phyloP scores from a whole-genome alignment of 2,113 vertebrate genomes.

The Harpagus bidentatus region DNA sequence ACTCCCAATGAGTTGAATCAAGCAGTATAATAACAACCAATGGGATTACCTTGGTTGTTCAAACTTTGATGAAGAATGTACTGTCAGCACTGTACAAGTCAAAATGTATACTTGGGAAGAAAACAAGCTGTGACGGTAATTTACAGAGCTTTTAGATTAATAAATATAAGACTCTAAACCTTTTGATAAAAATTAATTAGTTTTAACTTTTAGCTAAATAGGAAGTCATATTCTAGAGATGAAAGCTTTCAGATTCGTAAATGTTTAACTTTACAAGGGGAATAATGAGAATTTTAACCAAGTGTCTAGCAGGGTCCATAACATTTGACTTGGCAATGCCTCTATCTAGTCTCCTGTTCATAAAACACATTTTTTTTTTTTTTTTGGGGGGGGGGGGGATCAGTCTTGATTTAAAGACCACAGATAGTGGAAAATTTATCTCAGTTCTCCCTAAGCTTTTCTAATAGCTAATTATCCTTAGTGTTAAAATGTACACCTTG shows the following conservation, averaged over 20 bases:
- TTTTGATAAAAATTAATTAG: slow-evolving; percentile 5
- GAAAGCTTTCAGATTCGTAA: neutral
- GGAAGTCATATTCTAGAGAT: neutral
- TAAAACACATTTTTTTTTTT: neutral
- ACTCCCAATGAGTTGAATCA: neutral
- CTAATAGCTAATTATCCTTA: neutral
- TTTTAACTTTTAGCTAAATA: neutral
- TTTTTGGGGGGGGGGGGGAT: accelerated
- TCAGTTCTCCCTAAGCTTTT: neutral
- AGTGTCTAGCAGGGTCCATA: neutral
- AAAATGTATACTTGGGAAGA: neutral
- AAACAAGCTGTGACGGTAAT: neutral
- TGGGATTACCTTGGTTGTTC: neutral
- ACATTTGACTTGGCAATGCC: neutral
- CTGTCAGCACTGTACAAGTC: neutral
- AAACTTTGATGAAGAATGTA: neutral
- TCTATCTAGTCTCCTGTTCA: neutral
- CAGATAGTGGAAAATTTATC: neutral
- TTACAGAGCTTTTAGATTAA: neutral
- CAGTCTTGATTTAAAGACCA: neutral
- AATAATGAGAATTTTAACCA: neutral
- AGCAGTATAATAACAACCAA: neutral
- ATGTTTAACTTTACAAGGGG: neutral
- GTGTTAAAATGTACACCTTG: neutral
- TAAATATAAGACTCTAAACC: neutral